phyloP scores from a whole-genome alignment of 2,888 invertebrate genomes.

The Bruchidius siliquastri region DNA sequence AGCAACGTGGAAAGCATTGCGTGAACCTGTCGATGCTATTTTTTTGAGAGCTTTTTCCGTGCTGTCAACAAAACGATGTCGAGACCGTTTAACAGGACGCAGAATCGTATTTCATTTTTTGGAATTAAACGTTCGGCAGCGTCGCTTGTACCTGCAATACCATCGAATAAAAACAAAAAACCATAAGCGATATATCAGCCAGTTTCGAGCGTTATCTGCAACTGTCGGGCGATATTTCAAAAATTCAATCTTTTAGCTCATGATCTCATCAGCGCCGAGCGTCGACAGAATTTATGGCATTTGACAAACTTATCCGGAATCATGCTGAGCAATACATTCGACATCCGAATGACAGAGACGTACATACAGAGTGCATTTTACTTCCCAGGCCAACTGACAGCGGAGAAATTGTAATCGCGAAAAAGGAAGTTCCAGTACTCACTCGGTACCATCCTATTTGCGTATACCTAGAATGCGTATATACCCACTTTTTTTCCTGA shows the following conservation, averaged over 20 bases:
- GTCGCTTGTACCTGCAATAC: neutral
- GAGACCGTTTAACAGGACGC: neutral
- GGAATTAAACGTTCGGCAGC: neutral
- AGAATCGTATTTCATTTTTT: neutral
- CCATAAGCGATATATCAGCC: neutral
- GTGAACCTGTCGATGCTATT: no score
- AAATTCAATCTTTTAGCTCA: slow-evolving; percentile 39
- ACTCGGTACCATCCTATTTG: no score
- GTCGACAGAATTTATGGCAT: slow-evolving; percentile 30
- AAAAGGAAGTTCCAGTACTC: no score
- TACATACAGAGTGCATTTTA: neutral
- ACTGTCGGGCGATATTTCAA: slow-evolving; percentile 29
- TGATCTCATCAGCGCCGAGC: slow-evolving; percentile 26
- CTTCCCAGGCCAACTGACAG: no score
- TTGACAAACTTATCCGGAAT: slow-evolving; percentile 25
- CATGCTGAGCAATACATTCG: slow-evolving; percentile 18
- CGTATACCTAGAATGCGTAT: no score
- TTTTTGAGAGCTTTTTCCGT: neutral
- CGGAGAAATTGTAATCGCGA: no score
- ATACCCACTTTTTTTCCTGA: no score
- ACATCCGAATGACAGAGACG: neutral
- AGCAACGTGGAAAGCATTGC: no score
- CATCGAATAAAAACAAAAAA: neutral
- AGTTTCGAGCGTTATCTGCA: slow-evolving; percentile 2
- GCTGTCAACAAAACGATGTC: neutral